Evolutionary conservation across 30 jellyfish, hydroid and myxozoan genomes (phyloP).

Genomic region (Aurelia coerulea): DNA sequence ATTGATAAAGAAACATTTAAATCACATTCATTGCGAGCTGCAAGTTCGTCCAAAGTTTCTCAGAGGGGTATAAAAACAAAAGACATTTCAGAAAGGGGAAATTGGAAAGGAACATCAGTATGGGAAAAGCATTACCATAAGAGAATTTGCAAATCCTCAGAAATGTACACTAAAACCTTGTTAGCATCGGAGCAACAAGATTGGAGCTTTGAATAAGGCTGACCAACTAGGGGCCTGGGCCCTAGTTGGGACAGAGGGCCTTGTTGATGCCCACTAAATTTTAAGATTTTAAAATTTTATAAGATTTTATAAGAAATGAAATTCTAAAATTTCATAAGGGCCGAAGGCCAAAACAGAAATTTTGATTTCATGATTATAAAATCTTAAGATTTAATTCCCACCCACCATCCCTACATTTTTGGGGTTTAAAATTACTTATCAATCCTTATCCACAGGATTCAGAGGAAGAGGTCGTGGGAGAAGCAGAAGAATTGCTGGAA

Average conservation of each 20-base stretch:
- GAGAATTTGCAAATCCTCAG: neutral
- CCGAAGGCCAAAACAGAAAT: too few species aligned
- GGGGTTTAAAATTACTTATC: too few species aligned
- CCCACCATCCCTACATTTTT: too few species aligned
- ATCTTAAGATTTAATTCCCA: neutral
- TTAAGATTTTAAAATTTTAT: too few species aligned
- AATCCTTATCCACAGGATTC: neutral
- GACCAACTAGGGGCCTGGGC: constrained; percentile 11
- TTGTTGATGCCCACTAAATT: neutral
- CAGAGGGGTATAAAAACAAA: neutral
- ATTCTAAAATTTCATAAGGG: too few species aligned
- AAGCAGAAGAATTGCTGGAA: too few species aligned
- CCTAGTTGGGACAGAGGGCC: constrained; percentile 9
- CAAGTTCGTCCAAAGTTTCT: too few species aligned
- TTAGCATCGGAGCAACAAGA: neutral
- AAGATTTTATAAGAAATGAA: too few species aligned
- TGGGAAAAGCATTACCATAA: constrained; percentile 1
- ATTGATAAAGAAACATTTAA: too few species aligned
- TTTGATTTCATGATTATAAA: too few species aligned
- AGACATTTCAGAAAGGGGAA: neutral
- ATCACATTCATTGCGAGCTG: too few species aligned
- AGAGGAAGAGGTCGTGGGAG: too few species aligned
- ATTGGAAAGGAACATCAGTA: neutral
- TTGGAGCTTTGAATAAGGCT: constrained; percentile 7
- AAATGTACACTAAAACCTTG: neutral